Conservation (phyloP, 2,113 vertebrate genomes). For the Acrocephalus kingi region DNA sequence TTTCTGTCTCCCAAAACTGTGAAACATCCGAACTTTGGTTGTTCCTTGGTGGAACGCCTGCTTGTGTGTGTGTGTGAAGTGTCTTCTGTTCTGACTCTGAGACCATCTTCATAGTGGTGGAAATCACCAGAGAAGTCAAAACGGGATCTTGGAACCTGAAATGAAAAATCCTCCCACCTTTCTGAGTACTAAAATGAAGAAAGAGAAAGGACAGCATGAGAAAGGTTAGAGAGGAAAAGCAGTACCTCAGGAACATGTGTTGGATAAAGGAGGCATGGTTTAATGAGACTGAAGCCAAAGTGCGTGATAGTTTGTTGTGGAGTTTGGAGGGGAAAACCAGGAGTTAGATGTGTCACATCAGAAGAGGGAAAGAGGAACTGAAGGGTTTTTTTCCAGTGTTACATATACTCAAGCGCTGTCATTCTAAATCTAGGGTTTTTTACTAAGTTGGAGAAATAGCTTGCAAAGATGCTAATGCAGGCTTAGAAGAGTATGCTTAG, state of each 20-base stretch:
- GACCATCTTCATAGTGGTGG: not conserved
- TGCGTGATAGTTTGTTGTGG: fast-evolving
- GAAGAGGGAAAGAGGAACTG: not conserved
- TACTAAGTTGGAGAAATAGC: not conserved
- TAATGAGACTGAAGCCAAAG: not conserved
- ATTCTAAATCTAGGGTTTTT: not conserved
- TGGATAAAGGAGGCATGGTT: not conserved
- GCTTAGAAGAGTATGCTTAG: not conserved
- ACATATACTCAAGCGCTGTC: not conserved
- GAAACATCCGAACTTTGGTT: not conserved
- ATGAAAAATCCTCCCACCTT: not conserved
- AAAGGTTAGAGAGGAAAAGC: not conserved
- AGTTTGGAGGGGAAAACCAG: not conserved
- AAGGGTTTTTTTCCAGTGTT: not conserved
- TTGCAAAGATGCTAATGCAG: not conserved
- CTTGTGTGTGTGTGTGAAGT: not conserved
- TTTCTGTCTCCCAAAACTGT: not conserved
- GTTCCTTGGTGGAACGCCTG: not conserved
- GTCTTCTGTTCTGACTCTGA: not conserved
- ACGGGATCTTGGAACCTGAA: conserved; percentile 8
- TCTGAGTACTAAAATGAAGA: not conserved
- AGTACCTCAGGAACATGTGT: not conserved
- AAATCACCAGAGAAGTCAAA: conserved; percentile 3
- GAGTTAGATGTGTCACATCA: not conserved
- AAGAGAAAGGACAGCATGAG: not conserved